Evolutionary conservation across 2,888 invertebrate genomes (phyloP).

Genomic region (Neoaliturus tenellus): DNA sequence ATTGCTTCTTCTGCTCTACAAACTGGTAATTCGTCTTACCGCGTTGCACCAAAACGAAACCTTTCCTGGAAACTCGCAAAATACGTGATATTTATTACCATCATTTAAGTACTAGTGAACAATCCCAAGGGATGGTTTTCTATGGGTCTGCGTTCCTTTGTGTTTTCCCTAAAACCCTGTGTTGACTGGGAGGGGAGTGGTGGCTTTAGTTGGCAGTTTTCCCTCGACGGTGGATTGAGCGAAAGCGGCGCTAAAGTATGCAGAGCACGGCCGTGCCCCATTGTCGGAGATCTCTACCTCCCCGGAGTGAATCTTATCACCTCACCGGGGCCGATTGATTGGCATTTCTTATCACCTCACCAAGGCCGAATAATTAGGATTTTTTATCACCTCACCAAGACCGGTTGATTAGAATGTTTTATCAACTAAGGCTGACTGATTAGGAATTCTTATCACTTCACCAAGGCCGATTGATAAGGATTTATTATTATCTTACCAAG

Average conservation of each 20-base stretch:
- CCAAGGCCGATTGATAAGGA: neutral
- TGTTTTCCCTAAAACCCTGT: neutral
- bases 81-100: too few species aligned
- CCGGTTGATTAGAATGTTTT: neutral
- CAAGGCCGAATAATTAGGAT: neutral
- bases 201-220: neutral
- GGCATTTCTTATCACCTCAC: neutral
- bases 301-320: conserved; percentile 13
- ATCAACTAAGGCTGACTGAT: too few species aligned
- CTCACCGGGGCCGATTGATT: neutral
- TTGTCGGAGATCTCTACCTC: neutral
- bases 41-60: too few species aligned
- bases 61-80: too few species aligned
- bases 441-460: neutral
- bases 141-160: neutral
- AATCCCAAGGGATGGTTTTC: too few species aligned
- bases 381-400: neutral
- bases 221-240: neutral
- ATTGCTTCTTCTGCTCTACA: too few species aligned
- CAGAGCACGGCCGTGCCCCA: conserved; percentile 10
- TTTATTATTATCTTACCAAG: too few species aligned
- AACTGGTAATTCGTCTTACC: too few species aligned
- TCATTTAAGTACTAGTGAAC: too few species aligned
- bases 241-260: neutral
- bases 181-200: neutral